A percentile compares a stretch with the other conserved stretches of the same genome.
Evolutionary conservation across 2,113 vertebrate genomes (phyloP).

Genomic region (Catharus bicknelli): DNA sequence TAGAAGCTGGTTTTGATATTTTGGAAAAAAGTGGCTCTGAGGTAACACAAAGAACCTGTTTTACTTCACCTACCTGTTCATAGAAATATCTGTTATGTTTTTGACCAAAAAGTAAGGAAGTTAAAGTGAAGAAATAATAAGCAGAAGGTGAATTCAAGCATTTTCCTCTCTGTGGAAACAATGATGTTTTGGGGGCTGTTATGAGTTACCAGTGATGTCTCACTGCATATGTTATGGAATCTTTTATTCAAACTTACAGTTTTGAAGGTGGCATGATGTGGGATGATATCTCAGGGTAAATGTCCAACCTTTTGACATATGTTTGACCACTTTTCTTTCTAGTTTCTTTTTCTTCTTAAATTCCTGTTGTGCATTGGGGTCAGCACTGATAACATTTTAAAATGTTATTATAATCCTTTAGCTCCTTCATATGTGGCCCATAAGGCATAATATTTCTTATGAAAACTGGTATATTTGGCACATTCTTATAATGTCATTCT

Average conservation of each 20-base stretch:
- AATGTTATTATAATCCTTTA: background rate
- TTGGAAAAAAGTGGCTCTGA: background rate
- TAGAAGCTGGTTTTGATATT: background rate
- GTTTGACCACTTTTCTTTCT: conserved; percentile 2
- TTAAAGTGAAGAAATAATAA: background rate
- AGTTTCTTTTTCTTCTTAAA: background rate
- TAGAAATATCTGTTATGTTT: background rate
- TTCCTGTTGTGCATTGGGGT: background rate
- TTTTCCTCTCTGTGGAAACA: background rate
- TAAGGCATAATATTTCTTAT: conserved; percentile 1
- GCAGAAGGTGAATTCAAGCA: background rate
- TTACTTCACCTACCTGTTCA: background rate
- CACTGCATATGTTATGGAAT: background rate
- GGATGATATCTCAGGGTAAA: background rate
- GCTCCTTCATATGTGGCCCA: background rate
- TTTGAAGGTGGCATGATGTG: background rate
- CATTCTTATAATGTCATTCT: background rate
- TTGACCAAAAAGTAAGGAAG: background rate
- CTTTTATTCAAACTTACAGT: background rate
- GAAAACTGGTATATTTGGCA: background rate
- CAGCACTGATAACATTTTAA: background rate
- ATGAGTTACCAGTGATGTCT: background rate
- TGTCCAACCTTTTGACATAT: background rate
- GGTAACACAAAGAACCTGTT: background rate
- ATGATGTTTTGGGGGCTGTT: background rate